A percentile compares a stretch with the other conserved stretches of the same genome.
Conservation (phyloP, 2,888 invertebrate genomes). For the Hypsopygia costalis region DNA sequence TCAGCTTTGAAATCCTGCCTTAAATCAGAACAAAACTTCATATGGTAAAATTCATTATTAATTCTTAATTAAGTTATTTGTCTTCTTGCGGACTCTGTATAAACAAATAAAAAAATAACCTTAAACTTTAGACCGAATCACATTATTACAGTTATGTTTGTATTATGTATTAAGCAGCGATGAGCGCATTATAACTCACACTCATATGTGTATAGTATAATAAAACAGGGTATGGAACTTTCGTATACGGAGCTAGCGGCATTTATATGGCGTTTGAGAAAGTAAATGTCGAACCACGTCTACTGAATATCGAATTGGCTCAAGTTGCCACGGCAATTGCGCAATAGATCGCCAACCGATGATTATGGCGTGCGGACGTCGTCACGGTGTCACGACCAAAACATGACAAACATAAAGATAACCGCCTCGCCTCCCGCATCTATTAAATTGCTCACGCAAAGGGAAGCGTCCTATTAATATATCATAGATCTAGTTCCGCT, state of each 20-base stretch:
- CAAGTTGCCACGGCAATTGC: slow-evolving; percentile 51
- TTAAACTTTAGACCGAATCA: no score
- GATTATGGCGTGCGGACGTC: slow-evolving; percentile 40
- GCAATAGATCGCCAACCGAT: slow-evolving; percentile 54
- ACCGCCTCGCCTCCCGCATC: slow-evolving; percentile 26
- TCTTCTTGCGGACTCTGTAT: no score
- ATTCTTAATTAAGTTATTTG: no score
- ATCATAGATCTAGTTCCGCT: slow-evolving; percentile 36
- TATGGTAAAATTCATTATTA: no score
- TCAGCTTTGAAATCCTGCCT: no score
- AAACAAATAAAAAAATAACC: no score
- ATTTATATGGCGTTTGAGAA: slow-evolving; percentile 60
- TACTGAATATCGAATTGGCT: slow-evolving; percentile 59
- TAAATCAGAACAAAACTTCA: no score
- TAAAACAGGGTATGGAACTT: slow-evolving; percentile 26
- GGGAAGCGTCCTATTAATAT: slow-evolving; percentile 46
- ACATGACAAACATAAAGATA: slow-evolving; percentile 37
- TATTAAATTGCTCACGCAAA: slow-evolving; percentile 23
- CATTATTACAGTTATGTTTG: no score
- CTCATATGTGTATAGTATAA: no score
- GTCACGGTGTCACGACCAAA: slow-evolving; percentile 49
- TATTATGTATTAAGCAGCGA: no score
- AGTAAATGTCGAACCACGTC: slow-evolving; percentile 56
- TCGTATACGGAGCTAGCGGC: slow-evolving; percentile 21
- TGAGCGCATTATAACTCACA: no score